Percentiles rank a stretch among this genome's conserved stretches.
phyloP scores from a whole-genome alignment of 2,888 invertebrate genomes.

The Lagria hirta region DNA sequence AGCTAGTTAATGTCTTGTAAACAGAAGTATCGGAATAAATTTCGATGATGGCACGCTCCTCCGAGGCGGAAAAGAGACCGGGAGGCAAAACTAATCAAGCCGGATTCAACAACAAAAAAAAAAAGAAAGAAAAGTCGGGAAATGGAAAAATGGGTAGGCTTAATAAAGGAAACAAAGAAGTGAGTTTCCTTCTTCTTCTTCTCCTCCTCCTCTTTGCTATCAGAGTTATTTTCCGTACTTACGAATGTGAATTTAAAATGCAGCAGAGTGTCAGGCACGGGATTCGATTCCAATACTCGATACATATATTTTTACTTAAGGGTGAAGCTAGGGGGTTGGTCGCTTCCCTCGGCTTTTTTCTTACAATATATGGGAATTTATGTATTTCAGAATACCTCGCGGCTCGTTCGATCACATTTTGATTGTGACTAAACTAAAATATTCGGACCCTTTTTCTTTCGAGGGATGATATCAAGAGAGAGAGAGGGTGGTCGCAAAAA shows the following conservation, averaged over 20 bases:
- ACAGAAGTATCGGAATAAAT: conserved; percentile 27
- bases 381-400: conserved; percentile 53
- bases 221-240: conserved; percentile 46
- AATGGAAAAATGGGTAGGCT: conserved; percentile 37
- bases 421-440: conserved; percentile 47
- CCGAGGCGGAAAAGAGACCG: conserved; percentile 24
- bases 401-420: conserved; percentile 53
- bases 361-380: conserved; percentile 53
- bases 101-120: conserved; percentile 25
- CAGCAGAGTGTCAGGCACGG: conserved; percentile 51
- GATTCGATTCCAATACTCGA: conserved; percentile 54
- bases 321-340: conserved; percentile 45
- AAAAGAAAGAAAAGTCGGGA: conserved; percentile 17
- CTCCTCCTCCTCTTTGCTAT: conserved; percentile 33
- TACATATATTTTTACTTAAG: conserved; percentile 57
- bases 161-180: conserved; percentile 40
- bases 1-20: conserved; percentile 26
- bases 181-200: neutral
- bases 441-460: conserved; percentile 28
- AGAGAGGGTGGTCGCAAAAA: too few relatives aligned
- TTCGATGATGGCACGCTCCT: conserved; percentile 10
- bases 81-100: conserved; percentile 28
- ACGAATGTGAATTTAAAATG: conserved; percentile 55
- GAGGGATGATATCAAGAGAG: too few relatives aligned
- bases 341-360: too few relatives aligned